Percentiles rank a stretch among this genome's conserved stretches.
Evolutionary conservation across 2,888 invertebrate genomes (phyloP).

Genomic region (Neuroscelio doddi): DNA sequence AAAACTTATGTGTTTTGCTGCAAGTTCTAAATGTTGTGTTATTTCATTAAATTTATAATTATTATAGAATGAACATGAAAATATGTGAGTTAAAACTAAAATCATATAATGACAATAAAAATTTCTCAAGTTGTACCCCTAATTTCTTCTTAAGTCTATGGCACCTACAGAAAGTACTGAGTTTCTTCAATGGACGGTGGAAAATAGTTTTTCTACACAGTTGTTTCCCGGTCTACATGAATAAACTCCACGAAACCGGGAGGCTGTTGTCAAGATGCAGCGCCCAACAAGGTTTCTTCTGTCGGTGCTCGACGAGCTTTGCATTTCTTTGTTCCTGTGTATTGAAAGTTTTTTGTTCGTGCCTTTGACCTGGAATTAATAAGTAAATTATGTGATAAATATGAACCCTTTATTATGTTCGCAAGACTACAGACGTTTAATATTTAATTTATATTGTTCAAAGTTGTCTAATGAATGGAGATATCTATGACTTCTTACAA

Average conservation of each 20-base stretch:
- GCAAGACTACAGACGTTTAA: no score
- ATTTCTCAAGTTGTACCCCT: background rate
- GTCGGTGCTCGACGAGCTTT: constrained; percentile 76
- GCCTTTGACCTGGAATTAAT: constrained; percentile 75
- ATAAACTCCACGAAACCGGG: constrained; percentile 91
- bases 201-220: constrained; percentile 75
- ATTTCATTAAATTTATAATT: constrained; percentile 1
- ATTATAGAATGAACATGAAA: background rate
- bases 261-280: constrained; percentile 90
- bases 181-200: constrained; percentile 66
- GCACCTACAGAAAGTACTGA: constrained; percentile 45
- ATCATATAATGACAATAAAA: background rate
- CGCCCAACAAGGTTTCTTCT: constrained; percentile 81
- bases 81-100: constrained; percentile 3
- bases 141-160: background rate
- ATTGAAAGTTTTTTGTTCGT: constrained; percentile 74
- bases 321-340: constrained; percentile 67
- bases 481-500: no score
- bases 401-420: no score
- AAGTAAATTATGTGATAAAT: no score
- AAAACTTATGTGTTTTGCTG: background rate
- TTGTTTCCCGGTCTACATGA: constrained; percentile 94
- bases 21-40: background rate
- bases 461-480: no score
- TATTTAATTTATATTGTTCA: no score